Percentiles rank a stretch among this genome's conserved stretches.
Conservation (phyloP, 1,140 invertebrate genomes). For the Pteromalus puparum region DNA sequence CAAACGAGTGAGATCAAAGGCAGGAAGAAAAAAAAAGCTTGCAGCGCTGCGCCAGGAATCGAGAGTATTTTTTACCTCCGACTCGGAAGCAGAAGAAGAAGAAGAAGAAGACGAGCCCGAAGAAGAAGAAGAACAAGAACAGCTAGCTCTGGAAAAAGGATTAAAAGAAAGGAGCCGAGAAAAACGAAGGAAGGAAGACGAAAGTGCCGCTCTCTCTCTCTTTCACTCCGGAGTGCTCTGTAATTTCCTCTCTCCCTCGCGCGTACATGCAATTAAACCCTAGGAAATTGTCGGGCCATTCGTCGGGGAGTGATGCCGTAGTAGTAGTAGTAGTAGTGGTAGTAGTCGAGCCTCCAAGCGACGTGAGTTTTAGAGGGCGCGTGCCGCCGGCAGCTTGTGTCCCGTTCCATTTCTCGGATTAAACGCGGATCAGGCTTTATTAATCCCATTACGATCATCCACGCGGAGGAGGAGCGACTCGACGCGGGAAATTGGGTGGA, state of each 20-base stretch:
- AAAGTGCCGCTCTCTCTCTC: background rate
- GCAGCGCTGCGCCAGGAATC: background rate
- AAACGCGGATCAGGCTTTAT: constrained; percentile 62
- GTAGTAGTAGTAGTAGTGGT: background rate
- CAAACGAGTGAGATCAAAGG: constrained; percentile 46
- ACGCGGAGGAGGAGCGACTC: constrained; percentile 17
- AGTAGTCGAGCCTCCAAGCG: constrained; percentile 2
- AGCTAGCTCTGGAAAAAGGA: background rate
- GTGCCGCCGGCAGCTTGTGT: constrained; percentile 22
- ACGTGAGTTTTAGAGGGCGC: constrained; percentile 37
- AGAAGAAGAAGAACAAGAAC: constrained; percentile 20
- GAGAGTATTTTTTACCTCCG: constrained; percentile 25
- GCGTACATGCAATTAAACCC: constrained; percentile 54
- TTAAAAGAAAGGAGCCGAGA: constrained; percentile 2
- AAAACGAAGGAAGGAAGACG: constrained; percentile 20
- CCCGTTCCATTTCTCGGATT: constrained; percentile 55
- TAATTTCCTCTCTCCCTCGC: constrained; percentile 38
- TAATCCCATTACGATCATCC: constrained; percentile 65
- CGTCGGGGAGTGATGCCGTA: background rate
- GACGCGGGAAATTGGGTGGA: background rate
- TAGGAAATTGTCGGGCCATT: constrained; percentile 49
- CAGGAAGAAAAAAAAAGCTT: constrained; percentile 30
- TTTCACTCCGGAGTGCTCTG: constrained; percentile 1
- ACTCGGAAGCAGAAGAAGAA: background rate
- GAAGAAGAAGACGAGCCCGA: constrained; percentile 43